Percentiles rank a stretch among this genome's conserved stretches.
Evolutionary conservation across 2,888 invertebrate species (phyloP).

Genomic region (Acronicta psi): DNA sequence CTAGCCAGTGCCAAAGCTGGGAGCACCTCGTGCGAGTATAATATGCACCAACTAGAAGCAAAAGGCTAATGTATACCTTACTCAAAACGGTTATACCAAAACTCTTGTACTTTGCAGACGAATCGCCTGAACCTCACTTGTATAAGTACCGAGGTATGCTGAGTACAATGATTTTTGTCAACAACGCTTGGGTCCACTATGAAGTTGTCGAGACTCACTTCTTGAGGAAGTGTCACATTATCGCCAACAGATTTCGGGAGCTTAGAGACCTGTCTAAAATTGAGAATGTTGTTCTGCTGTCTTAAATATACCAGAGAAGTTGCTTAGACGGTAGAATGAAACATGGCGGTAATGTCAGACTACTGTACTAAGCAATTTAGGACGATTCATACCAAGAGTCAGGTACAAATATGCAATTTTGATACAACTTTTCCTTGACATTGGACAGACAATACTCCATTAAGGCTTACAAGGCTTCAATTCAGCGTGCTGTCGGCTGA

Average conservation of each 20-base stretch:
- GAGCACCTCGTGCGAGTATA: conserved; percentile 10
- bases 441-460: too few relatives aligned
- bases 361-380: background rate
- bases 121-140: conserved; percentile 21
- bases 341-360: background rate
- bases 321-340: background rate
- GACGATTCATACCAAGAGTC: too few relatives aligned
- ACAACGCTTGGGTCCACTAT: conserved; percentile 29
- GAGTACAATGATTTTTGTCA: conserved; percentile 21
- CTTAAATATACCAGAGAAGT: background rate
- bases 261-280: background rate
- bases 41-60: background rate
- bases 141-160: conserved; percentile 32
- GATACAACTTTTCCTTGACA: too few relatives aligned
- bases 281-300: background rate
- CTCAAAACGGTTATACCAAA: conserved; percentile 25
- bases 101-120: conserved; percentile 10
- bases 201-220: conserved; percentile 13
- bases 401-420: too few relatives aligned
- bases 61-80: conserved; percentile 27
- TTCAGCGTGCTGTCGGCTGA: too few relatives aligned
- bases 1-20: conserved; percentile 10
- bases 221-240: conserved; percentile 14
- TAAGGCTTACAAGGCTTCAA: too few relatives aligned
- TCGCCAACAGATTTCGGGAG: conserved; percentile 14